A percentile compares a stretch with the other conserved stretches of the same genome.
Evolutionary conservation across 2,797 vertebrate species (phyloP).

Genomic region (Serranus cabrilla): DNA sequence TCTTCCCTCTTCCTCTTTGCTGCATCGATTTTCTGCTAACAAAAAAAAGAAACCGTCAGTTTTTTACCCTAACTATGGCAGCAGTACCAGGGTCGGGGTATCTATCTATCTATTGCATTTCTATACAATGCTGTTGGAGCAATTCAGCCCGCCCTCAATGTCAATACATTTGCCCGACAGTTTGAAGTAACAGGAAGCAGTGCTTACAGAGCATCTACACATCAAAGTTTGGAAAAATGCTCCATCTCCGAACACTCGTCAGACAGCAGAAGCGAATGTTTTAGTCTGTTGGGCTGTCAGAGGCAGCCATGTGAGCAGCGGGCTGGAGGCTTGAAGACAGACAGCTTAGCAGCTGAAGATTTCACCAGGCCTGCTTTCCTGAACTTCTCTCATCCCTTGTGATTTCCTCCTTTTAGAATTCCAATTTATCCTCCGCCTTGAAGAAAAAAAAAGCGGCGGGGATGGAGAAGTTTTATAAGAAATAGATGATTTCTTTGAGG

Average conservation of each 20-base stretch:
- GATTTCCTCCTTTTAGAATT: slow-evolving; percentile 78
- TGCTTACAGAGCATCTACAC: slow-evolving; percentile 71
- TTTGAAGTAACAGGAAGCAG: slow-evolving; percentile 65
- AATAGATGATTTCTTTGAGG: slow-evolving; percentile 61
- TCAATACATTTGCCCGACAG: slow-evolving; percentile 68
- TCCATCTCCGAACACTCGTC: slow-evolving; percentile 68
- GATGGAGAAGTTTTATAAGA: slow-evolving; percentile 64
- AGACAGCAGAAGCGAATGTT: slow-evolving; percentile 69
- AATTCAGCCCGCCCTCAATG: slow-evolving; percentile 46
- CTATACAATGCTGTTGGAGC: slow-evolving; percentile 57
- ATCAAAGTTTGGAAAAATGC: slow-evolving; percentile 75
- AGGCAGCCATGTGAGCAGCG: slow-evolving; percentile 75
- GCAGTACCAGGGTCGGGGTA: slow-evolving; percentile 64
- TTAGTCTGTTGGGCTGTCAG: slow-evolving; percentile 78
- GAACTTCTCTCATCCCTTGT: slow-evolving; percentile 70
- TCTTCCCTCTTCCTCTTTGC: slow-evolving; percentile 60
- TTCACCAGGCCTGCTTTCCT: slow-evolving; percentile 72
- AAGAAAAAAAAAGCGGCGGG: slow-evolving; percentile 56
- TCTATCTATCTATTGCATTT: slow-evolving; percentile 66
- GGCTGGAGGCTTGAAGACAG: slow-evolving; percentile 74
- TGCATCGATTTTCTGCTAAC: slow-evolving; percentile 82
- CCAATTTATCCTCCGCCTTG: slow-evolving; percentile 78
- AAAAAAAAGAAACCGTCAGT: slow-evolving; percentile 59
- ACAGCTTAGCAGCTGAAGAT: slow-evolving; percentile 75
- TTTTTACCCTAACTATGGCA: slow-evolving; percentile 64